Evolutionary conservation across 2,113 vertebrate genomes (phyloP).

Genomic region (Heliornis fulica): DNA sequence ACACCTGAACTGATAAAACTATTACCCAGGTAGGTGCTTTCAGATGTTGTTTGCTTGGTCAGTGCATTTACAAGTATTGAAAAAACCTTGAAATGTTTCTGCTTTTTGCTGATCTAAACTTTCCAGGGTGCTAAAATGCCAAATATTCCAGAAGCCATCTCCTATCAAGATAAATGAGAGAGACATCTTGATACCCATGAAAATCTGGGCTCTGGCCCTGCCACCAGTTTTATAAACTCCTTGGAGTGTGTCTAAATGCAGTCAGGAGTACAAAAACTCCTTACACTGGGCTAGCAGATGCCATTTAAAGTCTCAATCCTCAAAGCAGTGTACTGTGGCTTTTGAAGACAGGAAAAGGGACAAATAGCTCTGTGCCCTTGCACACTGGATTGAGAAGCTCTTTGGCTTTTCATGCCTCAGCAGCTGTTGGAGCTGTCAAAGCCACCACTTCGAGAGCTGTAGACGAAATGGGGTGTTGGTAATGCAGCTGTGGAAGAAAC

Average conservation of each 20-base stretch:
- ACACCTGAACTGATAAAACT: neutral
- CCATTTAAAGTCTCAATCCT: neutral
- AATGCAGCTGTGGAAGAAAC: neutral
- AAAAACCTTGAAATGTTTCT: neutral
- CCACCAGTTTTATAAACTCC: neutral
- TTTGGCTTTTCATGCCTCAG: neutral
- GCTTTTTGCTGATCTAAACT: neutral
- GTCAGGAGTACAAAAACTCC: neutral
- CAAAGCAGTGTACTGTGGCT: neutral
- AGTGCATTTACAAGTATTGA: neutral
- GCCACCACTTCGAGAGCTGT: neutral
- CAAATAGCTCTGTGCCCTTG: neutral
- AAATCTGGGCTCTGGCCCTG: too few species aligned
- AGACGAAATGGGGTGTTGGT: neutral
- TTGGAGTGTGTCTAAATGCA: neutral
- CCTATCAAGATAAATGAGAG: neutral
- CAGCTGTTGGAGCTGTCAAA: conserved; percentile 9
- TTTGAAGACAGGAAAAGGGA: neutral
- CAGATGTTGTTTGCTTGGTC: neutral
- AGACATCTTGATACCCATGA: neutral
- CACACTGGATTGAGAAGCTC: neutral
- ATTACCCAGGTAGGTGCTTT: neutral
- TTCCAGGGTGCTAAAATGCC: neutral
- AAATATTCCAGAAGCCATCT: neutral
- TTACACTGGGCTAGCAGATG: rapidly evolving